Evolutionary conservation across 2,888 invertebrate species (phyloP).

Genomic region (Parelbella ahira): DNA sequence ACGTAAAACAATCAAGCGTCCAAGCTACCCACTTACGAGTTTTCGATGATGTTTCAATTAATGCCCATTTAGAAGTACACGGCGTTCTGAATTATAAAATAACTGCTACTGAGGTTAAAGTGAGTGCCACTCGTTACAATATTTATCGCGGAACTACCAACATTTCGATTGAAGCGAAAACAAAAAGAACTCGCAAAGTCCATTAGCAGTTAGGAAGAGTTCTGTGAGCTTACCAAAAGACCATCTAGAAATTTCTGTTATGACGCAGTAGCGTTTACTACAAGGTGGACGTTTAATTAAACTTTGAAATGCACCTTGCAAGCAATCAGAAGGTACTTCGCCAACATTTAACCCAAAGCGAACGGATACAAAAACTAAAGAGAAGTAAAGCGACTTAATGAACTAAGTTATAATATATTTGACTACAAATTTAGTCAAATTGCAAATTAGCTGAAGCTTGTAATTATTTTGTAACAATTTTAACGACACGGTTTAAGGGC

Average conservation of each 20-base stretch:
- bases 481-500: too few species aligned
- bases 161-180: conserved; percentile 18
- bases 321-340: neutral
- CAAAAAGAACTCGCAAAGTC: conserved; percentile 15
- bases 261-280: conserved; percentile 18
- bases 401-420: too few species aligned
- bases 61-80: too few species aligned
- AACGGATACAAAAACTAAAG: conserved; percentile 1
- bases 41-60: too few species aligned
- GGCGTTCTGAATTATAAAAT: too few species aligned
- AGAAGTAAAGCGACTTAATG: too few species aligned
- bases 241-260: conserved; percentile 13
- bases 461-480: too few species aligned
- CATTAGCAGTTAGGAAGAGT: conserved; percentile 19
- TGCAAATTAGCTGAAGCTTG: too few species aligned
- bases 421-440: too few species aligned
- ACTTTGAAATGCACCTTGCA: conserved; percentile 12
- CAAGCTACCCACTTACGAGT: too few species aligned
- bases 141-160: conserved; percentile 6
- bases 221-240: conserved; percentile 11
- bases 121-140: conserved; percentile 6
- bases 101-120: conserved; percentile 1
- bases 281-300: conserved; percentile 16
- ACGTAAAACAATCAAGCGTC: too few species aligned
- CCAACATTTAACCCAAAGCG: neutral